phyloP scores from a whole-genome alignment of 2,113 vertebrate species.

The Tauraco erythrolophus region DNA sequence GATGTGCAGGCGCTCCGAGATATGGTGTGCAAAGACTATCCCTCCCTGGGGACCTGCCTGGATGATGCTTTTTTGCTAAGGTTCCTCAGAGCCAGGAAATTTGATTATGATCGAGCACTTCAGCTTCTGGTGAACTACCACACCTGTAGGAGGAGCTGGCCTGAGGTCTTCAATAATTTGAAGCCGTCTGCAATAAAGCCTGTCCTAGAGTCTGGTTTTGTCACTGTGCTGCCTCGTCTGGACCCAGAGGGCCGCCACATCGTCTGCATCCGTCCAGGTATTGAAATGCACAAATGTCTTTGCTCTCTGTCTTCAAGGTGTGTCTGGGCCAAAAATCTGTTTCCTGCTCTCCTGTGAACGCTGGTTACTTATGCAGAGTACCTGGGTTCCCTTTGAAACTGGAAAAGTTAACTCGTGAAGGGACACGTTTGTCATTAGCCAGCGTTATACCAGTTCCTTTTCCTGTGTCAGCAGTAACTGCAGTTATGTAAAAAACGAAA shows the following conservation, averaged over 20 bases:
- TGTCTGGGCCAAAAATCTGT: neutral
- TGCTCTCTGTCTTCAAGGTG: accelerated
- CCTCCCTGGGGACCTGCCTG: constrained; percentile 87
- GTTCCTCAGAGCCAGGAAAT: constrained; percentile 96
- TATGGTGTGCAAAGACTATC: constrained; percentile 95
- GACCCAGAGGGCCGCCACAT: constrained; percentile 92
- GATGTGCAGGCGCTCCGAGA: constrained; percentile 95
- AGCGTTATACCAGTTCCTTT: neutral
- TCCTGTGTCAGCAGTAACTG: neutral
- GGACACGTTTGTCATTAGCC: neutral
- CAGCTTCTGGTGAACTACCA: constrained; percentile 97
- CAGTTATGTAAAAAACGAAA: neutral
- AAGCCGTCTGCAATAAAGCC: constrained; percentile 90
- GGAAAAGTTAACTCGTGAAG: neutral
- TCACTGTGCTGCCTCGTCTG: constrained; percentile 89
- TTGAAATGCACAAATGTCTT: neutral
- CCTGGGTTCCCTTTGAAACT: neutral
- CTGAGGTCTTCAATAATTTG: constrained; percentile 92
- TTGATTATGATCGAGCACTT: constrained; percentile 94
- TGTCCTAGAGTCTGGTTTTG: constrained; percentile 92
- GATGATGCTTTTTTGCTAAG: constrained; percentile 94
- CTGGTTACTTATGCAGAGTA: neutral
- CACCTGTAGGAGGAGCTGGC: constrained; percentile 90
- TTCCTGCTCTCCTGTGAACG: neutral
- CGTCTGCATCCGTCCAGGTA: constrained; percentile 93